Conservation (phyloP, 2,888 invertebrate genomes). For the Tortricodes alternella region DNA sequence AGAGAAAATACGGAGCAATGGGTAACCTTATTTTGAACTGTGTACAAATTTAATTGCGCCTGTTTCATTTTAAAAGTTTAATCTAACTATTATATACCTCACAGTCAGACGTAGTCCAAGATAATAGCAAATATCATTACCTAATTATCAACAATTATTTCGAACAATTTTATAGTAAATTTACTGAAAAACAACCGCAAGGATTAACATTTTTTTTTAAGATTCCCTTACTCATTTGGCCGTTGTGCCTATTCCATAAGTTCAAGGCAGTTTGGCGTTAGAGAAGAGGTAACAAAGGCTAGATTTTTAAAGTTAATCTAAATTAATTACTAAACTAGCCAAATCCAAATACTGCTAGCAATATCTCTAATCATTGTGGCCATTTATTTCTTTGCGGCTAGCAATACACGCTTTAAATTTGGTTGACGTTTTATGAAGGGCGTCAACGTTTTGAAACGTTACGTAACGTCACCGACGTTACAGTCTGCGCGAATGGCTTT, state of each 20-base stretch:
- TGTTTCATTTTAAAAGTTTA: background rate
- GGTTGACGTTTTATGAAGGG: background rate
- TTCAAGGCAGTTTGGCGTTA: conserved; percentile 25
- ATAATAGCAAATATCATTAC: conserved; percentile 7
- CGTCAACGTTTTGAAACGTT: background rate
- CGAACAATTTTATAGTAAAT: conserved; percentile 7
- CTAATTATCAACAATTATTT: conserved; percentile 6
- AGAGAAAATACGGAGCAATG: background rate
- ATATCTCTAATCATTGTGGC: no score
- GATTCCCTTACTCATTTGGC: background rate
- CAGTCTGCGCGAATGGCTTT: background rate
- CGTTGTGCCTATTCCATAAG: background rate
- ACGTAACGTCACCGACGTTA: background rate
- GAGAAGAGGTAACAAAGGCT: conserved; percentile 8
- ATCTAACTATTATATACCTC: background rate
- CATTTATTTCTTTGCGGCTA: background rate
- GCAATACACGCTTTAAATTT: background rate
- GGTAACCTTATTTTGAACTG: background rate
- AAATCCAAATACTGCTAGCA: conserved; percentile 10
- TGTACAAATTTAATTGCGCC: background rate
- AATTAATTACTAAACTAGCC: conserved; percentile 10
- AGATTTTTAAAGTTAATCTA: background rate
- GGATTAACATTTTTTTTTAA: background rate
- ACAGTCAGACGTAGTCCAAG: background rate
- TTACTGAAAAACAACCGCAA: conserved; percentile 3